These are phyloP conservation scores for Anagrus nilaparvatae DNA, from an alignment of 1,140 invertebrate genomes.

Conservation along the genomic window DNA sequence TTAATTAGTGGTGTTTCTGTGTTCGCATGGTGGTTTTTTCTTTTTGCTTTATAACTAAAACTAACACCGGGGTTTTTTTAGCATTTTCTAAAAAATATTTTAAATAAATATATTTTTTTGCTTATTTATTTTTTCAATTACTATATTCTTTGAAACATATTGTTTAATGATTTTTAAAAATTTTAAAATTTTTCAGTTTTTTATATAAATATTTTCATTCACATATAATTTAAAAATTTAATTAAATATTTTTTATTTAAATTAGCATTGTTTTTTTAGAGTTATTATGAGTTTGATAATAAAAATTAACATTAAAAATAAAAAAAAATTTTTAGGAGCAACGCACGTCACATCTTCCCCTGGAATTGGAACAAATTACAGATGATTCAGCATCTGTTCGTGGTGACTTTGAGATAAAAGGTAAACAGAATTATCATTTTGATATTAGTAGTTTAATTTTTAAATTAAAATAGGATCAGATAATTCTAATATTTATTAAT, in stretches of 20 bases:
- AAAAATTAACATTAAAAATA: conserved; percentile 7
- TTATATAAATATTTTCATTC: neutral
- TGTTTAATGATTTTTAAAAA: too few species aligned
- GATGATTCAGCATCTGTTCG: conserved; percentile 76
- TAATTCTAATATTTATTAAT: conserved; percentile 3
- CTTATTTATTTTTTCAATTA: too few species aligned
- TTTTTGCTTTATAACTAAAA: too few species aligned
- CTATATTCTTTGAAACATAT: too few species aligned
- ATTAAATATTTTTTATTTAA: conserved; percentile 3
- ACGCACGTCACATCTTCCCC: conserved; percentile 72
- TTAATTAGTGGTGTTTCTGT: too few species aligned
- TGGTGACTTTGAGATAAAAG: conserved; percentile 66
- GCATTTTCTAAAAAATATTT: too few species aligned
- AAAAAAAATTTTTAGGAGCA: conserved; percentile 54
- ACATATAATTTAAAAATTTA: conserved; percentile 7
- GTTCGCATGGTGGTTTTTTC: too few species aligned
- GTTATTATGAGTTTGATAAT: conserved; percentile 6
- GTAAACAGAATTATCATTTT: conserved; percentile 36
- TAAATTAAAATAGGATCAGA: neutral
- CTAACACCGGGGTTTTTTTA: too few species aligned
- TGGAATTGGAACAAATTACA: conserved; percentile 67
- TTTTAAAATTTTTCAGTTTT: too few species aligned
- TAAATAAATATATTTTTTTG: too few species aligned
- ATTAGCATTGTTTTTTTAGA: neutral
- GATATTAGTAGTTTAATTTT: neutral